phyloP scores from a whole-genome alignment of 2,797 vertebrate genomes.

The Tragelaphus eurycerus region DNA sequence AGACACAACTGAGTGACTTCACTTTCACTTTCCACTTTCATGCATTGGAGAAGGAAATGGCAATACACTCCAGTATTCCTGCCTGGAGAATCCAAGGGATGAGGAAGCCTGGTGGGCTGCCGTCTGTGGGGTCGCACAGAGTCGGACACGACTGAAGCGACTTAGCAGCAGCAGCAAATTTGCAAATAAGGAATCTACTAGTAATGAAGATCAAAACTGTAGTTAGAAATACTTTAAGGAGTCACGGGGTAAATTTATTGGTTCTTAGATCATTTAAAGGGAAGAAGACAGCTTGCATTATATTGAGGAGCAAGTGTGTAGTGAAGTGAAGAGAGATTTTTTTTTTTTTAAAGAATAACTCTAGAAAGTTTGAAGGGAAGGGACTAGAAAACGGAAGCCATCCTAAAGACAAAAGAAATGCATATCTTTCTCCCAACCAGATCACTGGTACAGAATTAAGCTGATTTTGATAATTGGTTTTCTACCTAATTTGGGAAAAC shows the following conservation, averaged over 20 bases:
- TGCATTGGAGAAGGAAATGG: no score
- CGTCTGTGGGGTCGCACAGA: no score
- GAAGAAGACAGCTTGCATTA: background rate
- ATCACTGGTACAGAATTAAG: background rate
- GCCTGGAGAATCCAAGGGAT: no score
- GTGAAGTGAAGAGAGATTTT: background rate
- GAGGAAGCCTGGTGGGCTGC: no score
- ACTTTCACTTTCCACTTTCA: no score
- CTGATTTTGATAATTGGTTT: background rate
- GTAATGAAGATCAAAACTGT: background rate
- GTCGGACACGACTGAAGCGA: no score
- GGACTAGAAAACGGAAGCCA: background rate
- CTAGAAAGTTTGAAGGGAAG: background rate
- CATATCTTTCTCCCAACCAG: background rate
- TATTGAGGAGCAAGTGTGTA: background rate
- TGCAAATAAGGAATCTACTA: background rate
- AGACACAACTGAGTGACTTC: no score
- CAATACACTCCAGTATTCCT: no score
- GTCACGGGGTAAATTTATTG: background rate
- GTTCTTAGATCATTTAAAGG: background rate
- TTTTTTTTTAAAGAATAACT: background rate
- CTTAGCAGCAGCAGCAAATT: background rate
- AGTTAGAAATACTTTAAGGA: constrained; percentile 20
- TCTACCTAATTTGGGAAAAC: background rate
- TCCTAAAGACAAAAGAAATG: background rate